These are phyloP conservation scores for Petrocephalus zakoni DNA, from an alignment of 2,113 vertebrate genomes.

Conservation along the genomic window DNA sequence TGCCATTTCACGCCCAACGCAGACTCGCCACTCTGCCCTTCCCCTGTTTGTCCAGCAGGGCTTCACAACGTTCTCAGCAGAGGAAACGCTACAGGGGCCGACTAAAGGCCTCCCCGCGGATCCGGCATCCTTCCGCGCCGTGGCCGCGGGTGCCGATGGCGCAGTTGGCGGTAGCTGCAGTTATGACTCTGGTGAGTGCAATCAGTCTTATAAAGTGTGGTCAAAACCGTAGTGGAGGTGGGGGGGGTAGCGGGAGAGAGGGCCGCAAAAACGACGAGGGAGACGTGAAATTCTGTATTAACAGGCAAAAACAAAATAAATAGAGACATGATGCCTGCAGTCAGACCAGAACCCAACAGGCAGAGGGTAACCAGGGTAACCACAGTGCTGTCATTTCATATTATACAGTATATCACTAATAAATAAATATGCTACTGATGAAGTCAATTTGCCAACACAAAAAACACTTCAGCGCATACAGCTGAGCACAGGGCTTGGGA, in stretches of 20 bases:
- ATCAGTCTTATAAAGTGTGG: not conserved
- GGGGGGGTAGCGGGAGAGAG: not conserved
- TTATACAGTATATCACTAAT: slow-evolving; percentile 28
- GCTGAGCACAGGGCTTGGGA: slow-evolving; percentile 47
- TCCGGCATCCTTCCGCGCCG: not conserved
- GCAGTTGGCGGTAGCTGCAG: not conserved
- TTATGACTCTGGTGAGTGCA: slow-evolving; percentile 16
- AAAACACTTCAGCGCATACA: slow-evolving; percentile 52
- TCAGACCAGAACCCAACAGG: slow-evolving; percentile 51
- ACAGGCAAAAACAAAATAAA: not conserved
- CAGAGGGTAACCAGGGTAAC: slow-evolving; percentile 37
- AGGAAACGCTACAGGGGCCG: not conserved
- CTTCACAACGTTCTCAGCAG: not conserved
- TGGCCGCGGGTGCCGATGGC: too few species aligned
- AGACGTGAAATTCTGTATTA: not conserved
- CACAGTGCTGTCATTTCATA: slow-evolving; percentile 30
- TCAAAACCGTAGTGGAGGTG: not conserved
- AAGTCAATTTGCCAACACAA: slow-evolving; percentile 18
- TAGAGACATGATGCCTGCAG: slow-evolving; percentile 25
- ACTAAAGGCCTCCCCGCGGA: not conserved
- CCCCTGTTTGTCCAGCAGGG: not conserved
- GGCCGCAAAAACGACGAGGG: not conserved
- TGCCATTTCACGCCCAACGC: not conserved
- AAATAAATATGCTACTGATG: slow-evolving; percentile 19
- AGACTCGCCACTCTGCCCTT: not conserved